Conservation (phyloP, 2,888 invertebrate species). For the Clitarchus hookeri region DNA sequence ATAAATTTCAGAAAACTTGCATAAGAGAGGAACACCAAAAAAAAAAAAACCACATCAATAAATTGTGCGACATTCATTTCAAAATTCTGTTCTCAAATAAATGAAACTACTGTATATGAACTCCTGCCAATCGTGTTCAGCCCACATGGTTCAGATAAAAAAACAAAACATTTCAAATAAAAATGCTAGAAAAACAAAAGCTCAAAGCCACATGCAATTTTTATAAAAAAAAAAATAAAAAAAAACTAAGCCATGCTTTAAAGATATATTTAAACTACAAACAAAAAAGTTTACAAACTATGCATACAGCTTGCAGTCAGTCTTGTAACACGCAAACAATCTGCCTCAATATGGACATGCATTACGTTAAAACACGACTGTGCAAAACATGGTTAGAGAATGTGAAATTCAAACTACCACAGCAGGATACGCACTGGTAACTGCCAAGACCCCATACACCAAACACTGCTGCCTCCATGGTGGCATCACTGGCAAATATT, state of each 20-base stretch:
- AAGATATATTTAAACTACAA: neutral
- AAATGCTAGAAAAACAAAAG: neutral
- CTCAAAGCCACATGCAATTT: constrained; percentile 10
- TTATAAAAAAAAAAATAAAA: neutral
- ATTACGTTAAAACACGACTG: neutral
- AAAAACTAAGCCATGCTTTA: constrained; percentile 18
- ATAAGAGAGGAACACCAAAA: constrained; percentile 33
- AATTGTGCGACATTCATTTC: constrained; percentile 39
- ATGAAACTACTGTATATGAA: constrained; percentile 18
- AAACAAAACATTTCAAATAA: constrained; percentile 22
- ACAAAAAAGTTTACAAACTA: neutral
- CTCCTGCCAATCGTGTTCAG: constrained; percentile 37
- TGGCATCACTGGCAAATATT: neutral
- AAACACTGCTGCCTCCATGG: neutral
- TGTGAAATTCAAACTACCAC: neutral
- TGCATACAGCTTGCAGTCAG: neutral
- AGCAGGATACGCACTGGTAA: neutral
- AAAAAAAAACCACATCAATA: constrained; percentile 38
- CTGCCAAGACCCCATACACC: neutral
- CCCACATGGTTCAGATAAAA: constrained; percentile 35
- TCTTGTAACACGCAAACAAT: neutral
- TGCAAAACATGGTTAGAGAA: constrained; percentile 9
- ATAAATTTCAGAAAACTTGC: constrained; percentile 9
- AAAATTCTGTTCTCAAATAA: constrained; percentile 36
- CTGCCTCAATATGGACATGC: neutral